Conservation (phyloP, 2,113 vertebrate genomes). For the Callionymus lyra region DNA sequence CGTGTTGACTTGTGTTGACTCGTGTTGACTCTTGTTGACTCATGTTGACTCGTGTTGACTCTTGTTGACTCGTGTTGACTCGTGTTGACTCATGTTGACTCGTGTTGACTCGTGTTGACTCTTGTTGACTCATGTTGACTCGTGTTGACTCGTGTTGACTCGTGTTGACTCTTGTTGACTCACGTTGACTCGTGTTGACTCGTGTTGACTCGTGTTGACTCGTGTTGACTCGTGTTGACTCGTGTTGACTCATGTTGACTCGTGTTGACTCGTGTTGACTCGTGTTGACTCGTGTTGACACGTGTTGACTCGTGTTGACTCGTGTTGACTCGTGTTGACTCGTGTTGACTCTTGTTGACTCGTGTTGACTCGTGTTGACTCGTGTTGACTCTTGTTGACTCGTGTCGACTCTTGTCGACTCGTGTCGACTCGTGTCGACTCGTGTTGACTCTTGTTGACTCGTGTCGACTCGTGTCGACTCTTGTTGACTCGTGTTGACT, state of each 20-base stretch:
- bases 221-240: background rate
- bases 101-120: slow-evolving; percentile 3
- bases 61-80: slow-evolving; percentile 12
- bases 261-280: slow-evolving; percentile 12
- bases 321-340: no score
- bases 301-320: slow-evolving; percentile 3
- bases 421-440: slow-evolving; percentile 16
- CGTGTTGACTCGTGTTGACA: no score
- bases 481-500: no score
- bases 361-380: slow-evolving; percentile 3
- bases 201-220: slow-evolving; percentile 3
- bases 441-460: slow-evolving; percentile 11
- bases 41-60: no score
- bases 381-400: background rate
- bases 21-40: background rate
- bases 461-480: no score
- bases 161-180: slow-evolving; percentile 13
- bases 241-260: no score
- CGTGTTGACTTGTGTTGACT: slow-evolving; percentile 3
- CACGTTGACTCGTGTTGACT: no score
- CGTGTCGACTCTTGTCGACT: no score
- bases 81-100: no score
- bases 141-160: no score
- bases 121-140: background rate
- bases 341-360: no score